Evolutionary conservation across 2,888 invertebrate species (phyloP), one percentile per base, ranked within the genome.

Genomic region (Odontomyia ornata): DNA sequence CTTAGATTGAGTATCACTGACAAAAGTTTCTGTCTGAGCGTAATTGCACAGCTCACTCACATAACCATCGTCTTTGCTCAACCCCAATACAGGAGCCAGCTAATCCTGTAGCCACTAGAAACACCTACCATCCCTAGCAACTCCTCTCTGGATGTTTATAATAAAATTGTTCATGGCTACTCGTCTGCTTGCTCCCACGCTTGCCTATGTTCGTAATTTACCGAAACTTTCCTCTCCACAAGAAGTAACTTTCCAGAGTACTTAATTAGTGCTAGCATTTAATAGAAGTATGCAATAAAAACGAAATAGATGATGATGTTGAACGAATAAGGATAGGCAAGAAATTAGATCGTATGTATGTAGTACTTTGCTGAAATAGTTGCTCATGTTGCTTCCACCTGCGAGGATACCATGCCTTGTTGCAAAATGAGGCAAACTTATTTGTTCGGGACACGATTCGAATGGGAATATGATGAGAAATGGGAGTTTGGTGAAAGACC

Each of bases 251-350:
- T 73, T 57, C 43, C 57, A 57, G 36, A 73, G 57, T 73, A 73
- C 73, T 73, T 52, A 73, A 73, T 73, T 73, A 73, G 73, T 60
- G 60, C 60, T 73, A 57, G 60, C 73, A 73, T 73, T 73, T 73
- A 73, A 73, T 60, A 57, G 57, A 57, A 73, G 73, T 57, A 73
- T 60, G 73, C 60, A 73, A 73, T 73, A 73, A 73, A 73, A 57
- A n/a, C 23, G 52, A 36, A 73, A 57, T 73, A 60, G 73, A 36
- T 23, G 18, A 52, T 72, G 73, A 57, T 57, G 73, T 43, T 36
- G 73, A 73, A 73, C 73, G 43, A 52, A 52, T 52, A 52, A 52
- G 11, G 57, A 60, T 23, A 52, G 23, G 23, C 57, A 9, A 23
- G 57, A 60, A 60, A 60, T 21, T 23, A 60, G 57, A 25, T 60